Conservation (phyloP, 53 echinoderm and acorn worm genomes). For the Mesocentrotus franciscanus region DNA sequence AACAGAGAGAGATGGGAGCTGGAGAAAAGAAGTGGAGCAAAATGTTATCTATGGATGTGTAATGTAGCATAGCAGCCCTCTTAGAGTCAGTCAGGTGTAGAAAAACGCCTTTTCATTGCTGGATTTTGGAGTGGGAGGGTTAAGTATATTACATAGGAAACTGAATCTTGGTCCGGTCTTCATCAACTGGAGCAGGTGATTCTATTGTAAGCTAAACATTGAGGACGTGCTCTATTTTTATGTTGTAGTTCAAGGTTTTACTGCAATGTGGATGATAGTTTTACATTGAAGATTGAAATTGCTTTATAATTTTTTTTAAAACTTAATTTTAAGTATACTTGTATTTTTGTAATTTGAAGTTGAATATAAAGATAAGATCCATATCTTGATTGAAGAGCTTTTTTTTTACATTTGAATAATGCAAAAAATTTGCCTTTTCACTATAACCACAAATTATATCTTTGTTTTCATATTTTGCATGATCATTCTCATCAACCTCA, state of each 20-base stretch:
- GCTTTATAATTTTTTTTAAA: neutral
- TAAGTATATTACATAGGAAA: neutral
- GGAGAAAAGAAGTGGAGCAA: constrained; percentile 37
- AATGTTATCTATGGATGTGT: constrained; percentile 55
- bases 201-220: neutral
- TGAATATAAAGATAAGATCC: neutral
- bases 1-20: constrained; percentile 21
- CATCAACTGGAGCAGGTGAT: constrained; percentile 16
- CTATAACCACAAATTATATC: neutral
- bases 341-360: too few species aligned
- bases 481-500: neutral
- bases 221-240: neutral
- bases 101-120: constrained; percentile 26
- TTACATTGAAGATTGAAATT: neutral
- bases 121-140: neutral
- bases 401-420: neutral
- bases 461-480: neutral
- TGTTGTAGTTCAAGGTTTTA: neutral
- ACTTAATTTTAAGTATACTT: too few species aligned
- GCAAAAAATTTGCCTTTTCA: neutral
- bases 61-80: constrained; percentile 21
- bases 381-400: neutral
- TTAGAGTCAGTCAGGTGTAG: neutral
- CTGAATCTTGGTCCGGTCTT: neutral
- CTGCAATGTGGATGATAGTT: neutral